Evolutionary conservation across 2,113 vertebrate genomes (phyloP), one percentile per base, ranked within the genome.

Genomic region (Talpa occidentalis): DNA sequence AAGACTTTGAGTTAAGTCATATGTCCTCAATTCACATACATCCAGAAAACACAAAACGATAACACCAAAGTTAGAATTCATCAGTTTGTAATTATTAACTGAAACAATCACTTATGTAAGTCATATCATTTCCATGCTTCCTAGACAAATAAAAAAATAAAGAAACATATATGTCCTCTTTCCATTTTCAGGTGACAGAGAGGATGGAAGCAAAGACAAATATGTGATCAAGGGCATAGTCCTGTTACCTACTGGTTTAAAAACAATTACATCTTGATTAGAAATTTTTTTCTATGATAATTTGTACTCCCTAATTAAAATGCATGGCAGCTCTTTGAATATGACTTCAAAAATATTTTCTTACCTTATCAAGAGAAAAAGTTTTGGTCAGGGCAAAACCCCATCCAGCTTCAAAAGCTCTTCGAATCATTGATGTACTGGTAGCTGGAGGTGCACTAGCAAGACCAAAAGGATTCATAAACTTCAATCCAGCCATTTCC

Each of bases 321-420:
- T 52, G 4, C 28, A 24, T 54, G 6, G 47, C 26, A 83, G 17
- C 49, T 9, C 66, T 47, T 35, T 62, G 77, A 95, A 89, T 0
- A 28, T 0, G 16, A 40, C n/a, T 85, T 81, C 40, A 95, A 94
- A 70, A 79, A 54, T 22, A 37, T 67, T 69, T 80, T 72, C 97
- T 97, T 98, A 99, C 99, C 99, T 99, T 99, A 97, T 99, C 98
- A 94, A 99, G 97, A 70, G 98, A 99, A 96, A 99, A 99, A 0
- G 99, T 99, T 98, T 99, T 99, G 92, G 99, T 99, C 93, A 99
- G 96, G 93, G 99, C 99, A 88, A 99, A 99, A 77, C 98, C 99
- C 99, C 99, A 99, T 54, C 99, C 99, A 82, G 99, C 98, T 95
- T 99, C 98, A 97, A 99, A 99, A 40, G 99, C 99, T 98, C 99